Base-by-base conservation (phyloP, 2,888 invertebrate genomes). In the Drosophila kuntzei region DNA sequence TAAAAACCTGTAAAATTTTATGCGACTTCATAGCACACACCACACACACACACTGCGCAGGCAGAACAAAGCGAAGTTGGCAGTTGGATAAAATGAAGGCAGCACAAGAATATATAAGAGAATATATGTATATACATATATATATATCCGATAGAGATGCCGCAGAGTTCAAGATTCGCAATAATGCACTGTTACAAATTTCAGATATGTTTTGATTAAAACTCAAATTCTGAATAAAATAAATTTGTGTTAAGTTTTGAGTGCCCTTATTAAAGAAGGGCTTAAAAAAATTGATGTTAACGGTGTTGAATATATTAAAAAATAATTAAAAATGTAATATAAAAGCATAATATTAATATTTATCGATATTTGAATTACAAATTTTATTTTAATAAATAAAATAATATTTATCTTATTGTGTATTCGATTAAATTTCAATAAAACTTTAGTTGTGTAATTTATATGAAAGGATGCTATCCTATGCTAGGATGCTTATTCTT, bases 1-100 rank as follows among this genome's bases (percentile, higher is more conserved):
- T 86, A 88, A 86, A 70, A 85, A 73, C 71, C 74, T 71, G 70
- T 74, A 76, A 65, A 82, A 72, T 87, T 85, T 85, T 76, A 83
- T 87, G 71, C 62, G 64, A 76, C 79, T 66, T 65, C 59, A 69
- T 44, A 44, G 47, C 46, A 44, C 44, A 60, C 54, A 49, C 36
- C 29, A 36, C 18, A 47, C 50, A 29, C 41, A 36, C 49, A 39
- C 51, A 32, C 22, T 43, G 55, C 34, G 18, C 50, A 36, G 29
- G 29, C 43, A 46, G 41, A 22, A 27, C 32, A 51, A 29, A 57
- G 43, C 41, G 29, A 66, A 57, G 50, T 59, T 60, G 80, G 65
- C 68, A 74, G 64, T 41, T 39, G 51, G 73, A 76, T 87, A 79
- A 79, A 87, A 76, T 68, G 50, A 63, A 70, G 34, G 43, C 55